Base-by-base conservation (phyloP, 1,140 invertebrate species). In the Parasteatoda tepidariorum region DNA sequence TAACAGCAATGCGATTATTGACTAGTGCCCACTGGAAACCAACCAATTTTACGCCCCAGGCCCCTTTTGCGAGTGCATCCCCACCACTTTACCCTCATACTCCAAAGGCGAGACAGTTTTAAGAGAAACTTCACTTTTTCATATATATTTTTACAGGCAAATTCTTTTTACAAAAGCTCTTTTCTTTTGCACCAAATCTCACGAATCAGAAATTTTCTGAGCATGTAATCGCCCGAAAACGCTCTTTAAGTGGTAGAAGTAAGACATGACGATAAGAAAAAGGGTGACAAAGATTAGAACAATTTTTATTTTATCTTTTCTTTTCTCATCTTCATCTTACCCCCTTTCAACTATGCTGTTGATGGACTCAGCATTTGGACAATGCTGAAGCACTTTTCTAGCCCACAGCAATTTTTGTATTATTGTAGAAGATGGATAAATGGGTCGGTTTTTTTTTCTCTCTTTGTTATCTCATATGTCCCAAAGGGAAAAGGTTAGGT, bases 231-330 rank as follows among this genome's bases (percentile, higher is more conserved):
- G 75, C 64, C 22, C 59, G 75, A 67, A 33, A 67, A 79, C 62
- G 30, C 62, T 67, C 64, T 68, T 68, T 79, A 79, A 79, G 75
- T 79, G 75, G 24, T 55, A 68, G n/a, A 73, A 66, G 34, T 54
- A 76, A 76, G 75, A 67, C 59, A 67, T 33, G 61, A 34, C 62
- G 61, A 66, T 76, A 79, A 67, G 66, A 81, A 81, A 48, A 38
- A 70, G 78, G 78, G 78, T 81, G 78, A 81, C 78, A 61, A 70
- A 81, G 78, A 81, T 81, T 81, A 81, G 66, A 13, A 13, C 62
- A 15, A 66, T 79, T 68, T 79, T 55, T 67, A 61, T 68, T 67
- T 79, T 79, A 79, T 79, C 73, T 64, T 48, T 30, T 41, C 34
- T 55, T 76, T 59, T 41, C 57, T 38, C 31, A 22, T 61, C 22